phyloP scores from a whole-genome alignment of 2,888 invertebrate species.

The Microplitis manilae region DNA sequence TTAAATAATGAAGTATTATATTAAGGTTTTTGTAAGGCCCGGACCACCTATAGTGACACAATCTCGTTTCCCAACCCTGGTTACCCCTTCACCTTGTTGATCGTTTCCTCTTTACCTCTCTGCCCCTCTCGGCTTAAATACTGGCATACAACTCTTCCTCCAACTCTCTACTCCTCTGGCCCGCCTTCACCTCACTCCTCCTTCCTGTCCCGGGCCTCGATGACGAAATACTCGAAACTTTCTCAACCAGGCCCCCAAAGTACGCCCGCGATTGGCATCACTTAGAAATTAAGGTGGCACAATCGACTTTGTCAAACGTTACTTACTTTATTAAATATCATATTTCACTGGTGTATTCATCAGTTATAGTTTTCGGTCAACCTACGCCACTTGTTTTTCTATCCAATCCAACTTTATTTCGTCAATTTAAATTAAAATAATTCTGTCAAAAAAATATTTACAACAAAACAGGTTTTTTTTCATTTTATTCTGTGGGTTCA shows the following conservation, averaged over 20 bases:
- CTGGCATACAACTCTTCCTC: slow-evolving; percentile 5
- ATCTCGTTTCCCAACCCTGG: background rate
- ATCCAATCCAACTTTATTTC: too few relatives aligned
- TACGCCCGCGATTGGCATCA: slow-evolving; percentile 45
- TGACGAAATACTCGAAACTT: slow-evolving; percentile 52
- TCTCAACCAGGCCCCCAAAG: slow-evolving; percentile 47
- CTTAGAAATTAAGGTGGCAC: slow-evolving; percentile 17
- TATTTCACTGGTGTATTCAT: background rate
- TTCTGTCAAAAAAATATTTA: too few relatives aligned
- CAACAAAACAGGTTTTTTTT: background rate
- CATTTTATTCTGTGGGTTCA: too few relatives aligned
- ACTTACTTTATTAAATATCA: slow-evolving; percentile 18
- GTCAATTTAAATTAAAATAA: too few relatives aligned
- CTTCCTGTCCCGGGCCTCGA: slow-evolving; percentile 21
- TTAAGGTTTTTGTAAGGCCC: background rate
- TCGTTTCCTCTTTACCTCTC: background rate
- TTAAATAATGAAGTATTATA: background rate
- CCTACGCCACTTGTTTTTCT: too few relatives aligned
- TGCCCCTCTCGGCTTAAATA: background rate
- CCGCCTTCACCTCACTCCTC: slow-evolving; percentile 31
- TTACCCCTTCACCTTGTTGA: background rate
- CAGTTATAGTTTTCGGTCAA: background rate
- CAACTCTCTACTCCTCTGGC: background rate
- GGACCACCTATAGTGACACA: slow-evolving; percentile 19
- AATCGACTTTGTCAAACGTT: slow-evolving; percentile 19